These are phyloP conservation scores for Saccostrea cuccullata DNA, from an alignment of 1,140 invertebrate species.

Conservation along the genomic window DNA sequence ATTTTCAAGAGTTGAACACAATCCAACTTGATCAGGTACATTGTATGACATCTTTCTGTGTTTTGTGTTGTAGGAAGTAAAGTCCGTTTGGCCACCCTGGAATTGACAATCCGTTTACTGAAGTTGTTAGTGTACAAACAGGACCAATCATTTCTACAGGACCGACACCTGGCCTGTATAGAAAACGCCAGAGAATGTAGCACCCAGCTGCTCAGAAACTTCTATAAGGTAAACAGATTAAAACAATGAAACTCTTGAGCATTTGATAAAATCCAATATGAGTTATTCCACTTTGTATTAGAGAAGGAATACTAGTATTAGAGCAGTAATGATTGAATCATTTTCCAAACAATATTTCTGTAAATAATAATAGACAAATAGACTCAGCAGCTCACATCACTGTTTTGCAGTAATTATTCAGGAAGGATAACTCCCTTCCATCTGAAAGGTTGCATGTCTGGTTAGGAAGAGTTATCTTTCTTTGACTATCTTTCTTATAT, in stretches of 20 bases:
- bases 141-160: constrained; percentile 82
- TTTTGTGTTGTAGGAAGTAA: constrained; percentile 80
- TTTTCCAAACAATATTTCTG: too few relatives aligned
- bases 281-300: too few relatives aligned
- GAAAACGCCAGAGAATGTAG: constrained; percentile 91
- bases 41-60: neutral
- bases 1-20: too few relatives aligned
- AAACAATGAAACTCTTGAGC: too few relatives aligned
- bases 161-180: constrained; percentile 85
- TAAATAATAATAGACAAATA: too few relatives aligned
- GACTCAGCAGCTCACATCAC: too few relatives aligned
- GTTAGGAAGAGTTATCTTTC: constrained; percentile 18
- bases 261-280: too few relatives aligned
- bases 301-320: too few relatives aligned
- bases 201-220: constrained; percentile 91
- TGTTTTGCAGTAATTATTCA: neutral
- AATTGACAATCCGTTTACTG: constrained; percentile 90
- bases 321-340: too few relatives aligned
- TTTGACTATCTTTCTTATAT: constrained; percentile 43
- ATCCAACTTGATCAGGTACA: too few relatives aligned
- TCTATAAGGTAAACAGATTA: constrained; percentile 87
- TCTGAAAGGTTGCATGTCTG: neutral
- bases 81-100: constrained; percentile 94
- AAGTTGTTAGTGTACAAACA: constrained; percentile 80
- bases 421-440: neutral